These are phyloP conservation scores for Aurelia aurita complex sp. Pacific DNA, from an alignment of 30 jellyfish, hydroid and myxozoan genomes.

Conservation along the genomic window DNA sequence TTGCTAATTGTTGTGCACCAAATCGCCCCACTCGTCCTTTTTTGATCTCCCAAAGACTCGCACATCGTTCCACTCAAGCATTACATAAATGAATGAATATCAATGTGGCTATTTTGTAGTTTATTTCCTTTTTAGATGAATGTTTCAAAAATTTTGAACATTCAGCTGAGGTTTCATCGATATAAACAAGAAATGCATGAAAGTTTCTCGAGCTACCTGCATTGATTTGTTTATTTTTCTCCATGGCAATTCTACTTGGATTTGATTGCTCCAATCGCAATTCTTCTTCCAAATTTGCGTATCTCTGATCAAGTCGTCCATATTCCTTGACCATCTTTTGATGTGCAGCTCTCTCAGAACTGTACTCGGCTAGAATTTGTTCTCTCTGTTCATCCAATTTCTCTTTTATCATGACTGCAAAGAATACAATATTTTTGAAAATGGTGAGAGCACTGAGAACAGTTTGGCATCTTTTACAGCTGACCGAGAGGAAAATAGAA, in stretches of 20 bases:
- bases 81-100: too few species aligned
- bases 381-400: slow-evolving; percentile 74
- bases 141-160: too few species aligned
- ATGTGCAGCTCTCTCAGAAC: slow-evolving; percentile 79
- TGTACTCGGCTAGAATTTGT: slow-evolving; percentile 61
- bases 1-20: too few species aligned
- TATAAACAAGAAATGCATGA: not conserved
- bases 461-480: too few species aligned
- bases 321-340: slow-evolving; percentile 90
- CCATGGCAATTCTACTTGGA: slow-evolving; percentile 69
- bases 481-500: too few species aligned
- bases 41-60: too few species aligned
- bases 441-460: not conserved
- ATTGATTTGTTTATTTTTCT: slow-evolving; percentile 40
- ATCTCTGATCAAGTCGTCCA: slow-evolving; percentile 86
- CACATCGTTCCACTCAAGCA: too few species aligned
- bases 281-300: slow-evolving; percentile 80
- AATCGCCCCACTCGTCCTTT: too few species aligned
- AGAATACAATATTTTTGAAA: too few species aligned
- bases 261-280: slow-evolving; percentile 53
- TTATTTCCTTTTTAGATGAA: too few species aligned
- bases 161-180: not conserved
- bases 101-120: too few species aligned
- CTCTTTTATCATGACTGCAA: slow-evolving; percentile 36
- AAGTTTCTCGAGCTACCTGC: slow-evolving; percentile 33